A percentile compares a stretch with the other conserved stretches of the same genome.
These are phyloP conservation scores for Galerucella nymphaeae DNA, from an alignment of 2,888 invertebrate genomes.

Conservation along the genomic window DNA sequence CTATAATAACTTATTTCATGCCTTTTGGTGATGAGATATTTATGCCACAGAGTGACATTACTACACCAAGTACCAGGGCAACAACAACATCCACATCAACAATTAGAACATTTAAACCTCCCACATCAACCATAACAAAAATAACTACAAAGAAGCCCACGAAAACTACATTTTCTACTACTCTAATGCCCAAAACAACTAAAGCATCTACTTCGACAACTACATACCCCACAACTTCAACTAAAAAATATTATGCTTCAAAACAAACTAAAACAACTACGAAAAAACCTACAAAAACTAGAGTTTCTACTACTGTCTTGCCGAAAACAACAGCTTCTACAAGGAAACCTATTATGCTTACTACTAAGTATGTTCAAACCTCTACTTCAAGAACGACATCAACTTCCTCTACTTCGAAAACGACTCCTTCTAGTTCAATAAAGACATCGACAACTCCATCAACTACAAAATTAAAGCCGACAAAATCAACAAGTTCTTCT, in stretches of 20 bases:
- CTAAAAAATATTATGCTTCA: constrained; percentile 12
- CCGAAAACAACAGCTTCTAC: constrained; percentile 1
- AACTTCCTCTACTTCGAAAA: not conserved
- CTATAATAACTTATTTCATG: constrained; percentile 52
- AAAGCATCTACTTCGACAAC: constrained; percentile 31
- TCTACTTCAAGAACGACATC: not conserved
- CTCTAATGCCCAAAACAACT: too few species aligned
- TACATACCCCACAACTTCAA: constrained; percentile 27
- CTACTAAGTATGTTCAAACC: not conserved
- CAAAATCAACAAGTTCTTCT: not conserved
- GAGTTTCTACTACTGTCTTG: not conserved
- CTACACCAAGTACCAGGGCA: constrained; percentile 16
- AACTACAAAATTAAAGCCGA: not conserved
- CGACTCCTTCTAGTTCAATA: too few species aligned
- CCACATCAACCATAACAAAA: constrained; percentile 3
- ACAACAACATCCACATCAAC: constrained; percentile 30
- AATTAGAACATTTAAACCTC: constrained; percentile 35
- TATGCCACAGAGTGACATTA: constrained; percentile 24
- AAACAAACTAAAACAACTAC: constrained; percentile 1
- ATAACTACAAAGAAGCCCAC: constrained; percentile 5
- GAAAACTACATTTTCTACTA: not conserved
- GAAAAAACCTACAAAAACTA: constrained; percentile 6
- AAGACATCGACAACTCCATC: not conserved
- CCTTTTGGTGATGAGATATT: constrained; percentile 47
- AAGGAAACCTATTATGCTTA: not conserved